A percentile compares a stretch with the other conserved stretches of the same genome.
phyloP scores from a whole-genome alignment of 2,888 invertebrate genomes.

The Meteorus cinctellus region DNA sequence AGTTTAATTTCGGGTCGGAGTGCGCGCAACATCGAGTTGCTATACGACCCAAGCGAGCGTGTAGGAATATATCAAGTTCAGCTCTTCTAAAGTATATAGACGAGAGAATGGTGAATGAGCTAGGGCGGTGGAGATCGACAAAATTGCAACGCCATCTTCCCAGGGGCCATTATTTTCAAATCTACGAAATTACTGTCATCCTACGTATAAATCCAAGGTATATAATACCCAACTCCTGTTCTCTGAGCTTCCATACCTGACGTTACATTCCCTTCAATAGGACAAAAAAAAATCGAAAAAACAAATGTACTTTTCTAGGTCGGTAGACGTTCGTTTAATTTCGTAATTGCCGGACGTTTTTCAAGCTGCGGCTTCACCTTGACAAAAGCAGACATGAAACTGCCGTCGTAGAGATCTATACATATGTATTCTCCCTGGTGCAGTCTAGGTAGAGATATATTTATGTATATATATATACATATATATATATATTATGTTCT shows the following conservation, averaged over 20 bases:
- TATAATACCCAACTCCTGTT: conserved; percentile 58
- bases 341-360: conserved; percentile 52
- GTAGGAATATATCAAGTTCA: neutral
- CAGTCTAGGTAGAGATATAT: conserved; percentile 5
- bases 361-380: conserved; percentile 40
- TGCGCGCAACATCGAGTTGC: conserved; percentile 23
- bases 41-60: neutral
- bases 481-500: neutral
- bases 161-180: conserved; percentile 63
- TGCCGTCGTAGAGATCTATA: neutral
- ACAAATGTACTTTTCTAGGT: conserved; percentile 45
- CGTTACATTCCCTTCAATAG: conserved; percentile 48
- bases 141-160: conserved; percentile 57
- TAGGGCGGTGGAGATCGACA: conserved; percentile 24
- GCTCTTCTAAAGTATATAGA: neutral
- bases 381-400: conserved; percentile 36
- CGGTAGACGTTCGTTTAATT: conserved; percentile 52
- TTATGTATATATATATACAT: too few relatives aligned
- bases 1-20: conserved; percentile 51
- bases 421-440: neutral
- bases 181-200: conserved; percentile 66
- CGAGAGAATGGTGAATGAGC: conserved; percentile 15
- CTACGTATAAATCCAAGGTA: conserved; percentile 50
- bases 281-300: conserved; percentile 4
- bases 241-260: conserved; percentile 48